phyloP scores from a whole-genome alignment of 2,113 vertebrate species.

The Syngnathoides biaculeatus region DNA sequence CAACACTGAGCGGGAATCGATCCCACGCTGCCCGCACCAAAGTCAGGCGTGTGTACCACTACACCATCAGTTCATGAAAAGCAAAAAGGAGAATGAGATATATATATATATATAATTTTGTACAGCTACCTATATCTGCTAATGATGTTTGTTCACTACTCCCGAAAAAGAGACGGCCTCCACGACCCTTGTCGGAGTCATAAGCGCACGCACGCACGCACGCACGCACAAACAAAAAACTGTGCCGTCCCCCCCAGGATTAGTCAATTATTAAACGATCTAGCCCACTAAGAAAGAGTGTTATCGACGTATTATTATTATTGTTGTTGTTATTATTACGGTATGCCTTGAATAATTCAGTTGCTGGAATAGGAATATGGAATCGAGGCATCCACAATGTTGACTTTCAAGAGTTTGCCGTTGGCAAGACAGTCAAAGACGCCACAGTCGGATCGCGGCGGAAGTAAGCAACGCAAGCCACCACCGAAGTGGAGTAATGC shows the following conservation, averaged over 20 bases:
- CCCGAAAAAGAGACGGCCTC: too few relatives aligned
- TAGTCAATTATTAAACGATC: conserved; percentile 92
- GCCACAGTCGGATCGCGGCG: background rate
- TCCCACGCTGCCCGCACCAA: too few relatives aligned
- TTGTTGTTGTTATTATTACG: conserved; percentile 70
- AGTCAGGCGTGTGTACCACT: too few relatives aligned
- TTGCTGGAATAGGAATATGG: conserved; percentile 71
- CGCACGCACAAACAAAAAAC: background rate
- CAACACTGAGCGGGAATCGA: too few relatives aligned
- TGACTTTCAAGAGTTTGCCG: background rate
- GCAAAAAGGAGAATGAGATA: too few relatives aligned
- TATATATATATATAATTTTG: background rate
- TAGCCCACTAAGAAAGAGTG: conserved; percentile 84
- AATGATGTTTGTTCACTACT: background rate
- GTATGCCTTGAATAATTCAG: conserved; percentile 90
- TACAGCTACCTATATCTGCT: background rate
- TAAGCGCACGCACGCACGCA: background rate
- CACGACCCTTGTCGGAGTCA: background rate
- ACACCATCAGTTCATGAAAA: too few relatives aligned
- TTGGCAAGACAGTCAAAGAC: background rate
- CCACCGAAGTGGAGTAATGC: background rate
- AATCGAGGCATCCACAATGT: conserved; percentile 36
- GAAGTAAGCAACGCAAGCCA: background rate
- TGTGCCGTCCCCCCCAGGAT: conserved; percentile 71
- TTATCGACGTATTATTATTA: conserved; percentile 87